A percentile compares a stretch with the other conserved stretches of the same genome.
phyloP scores from a whole-genome alignment of 2,113 vertebrate genomes.

The Lipophrys pholis region DNA sequence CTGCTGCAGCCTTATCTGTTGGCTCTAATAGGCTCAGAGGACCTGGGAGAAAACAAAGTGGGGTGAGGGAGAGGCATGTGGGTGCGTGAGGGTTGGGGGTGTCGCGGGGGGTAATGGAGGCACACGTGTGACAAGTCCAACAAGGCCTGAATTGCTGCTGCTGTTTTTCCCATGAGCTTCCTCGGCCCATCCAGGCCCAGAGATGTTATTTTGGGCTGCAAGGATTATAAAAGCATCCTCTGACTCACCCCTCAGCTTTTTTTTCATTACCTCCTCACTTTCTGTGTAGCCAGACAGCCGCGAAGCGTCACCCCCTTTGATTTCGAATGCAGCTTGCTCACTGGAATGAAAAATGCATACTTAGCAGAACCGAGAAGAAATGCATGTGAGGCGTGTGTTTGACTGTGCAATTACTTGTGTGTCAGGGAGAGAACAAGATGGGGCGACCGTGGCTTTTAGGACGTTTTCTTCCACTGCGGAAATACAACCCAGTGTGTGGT shows the following conservation, averaged over 20 bases:
- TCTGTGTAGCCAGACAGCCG: conserved; percentile 66
- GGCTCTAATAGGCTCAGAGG: conserved; percentile 60
- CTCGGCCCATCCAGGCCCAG: conserved; percentile 29
- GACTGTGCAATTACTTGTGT: conserved; percentile 28
- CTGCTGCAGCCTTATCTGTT: conserved; percentile 66
- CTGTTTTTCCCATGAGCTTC: conserved; percentile 40
- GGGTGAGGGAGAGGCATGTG: neutral
- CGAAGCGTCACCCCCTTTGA: conserved; percentile 70
- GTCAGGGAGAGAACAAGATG: conserved; percentile 32
- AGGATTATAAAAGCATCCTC: conserved; percentile 75
- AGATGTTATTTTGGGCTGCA: conserved; percentile 72
- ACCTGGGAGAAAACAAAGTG: conserved; percentile 2
- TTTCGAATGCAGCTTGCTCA: conserved; percentile 74
- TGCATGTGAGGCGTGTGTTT: conserved; percentile 31
- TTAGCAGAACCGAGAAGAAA: conserved; percentile 74
- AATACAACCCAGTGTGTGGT: conserved; percentile 40
- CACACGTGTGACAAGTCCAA: conserved; percentile 15
- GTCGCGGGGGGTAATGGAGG: neutral
- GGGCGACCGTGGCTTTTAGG: conserved; percentile 21
- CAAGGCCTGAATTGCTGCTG: conserved; percentile 18
- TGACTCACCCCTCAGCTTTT: conserved; percentile 74
- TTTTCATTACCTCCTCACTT: conserved; percentile 72
- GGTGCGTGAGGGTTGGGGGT: neutral
- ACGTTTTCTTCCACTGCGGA: conserved; percentile 32
- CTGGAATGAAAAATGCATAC: conserved; percentile 80